Conservation (phyloP, 2,888 invertebrate species). For the Aphidoletes aphidimyza region DNA sequence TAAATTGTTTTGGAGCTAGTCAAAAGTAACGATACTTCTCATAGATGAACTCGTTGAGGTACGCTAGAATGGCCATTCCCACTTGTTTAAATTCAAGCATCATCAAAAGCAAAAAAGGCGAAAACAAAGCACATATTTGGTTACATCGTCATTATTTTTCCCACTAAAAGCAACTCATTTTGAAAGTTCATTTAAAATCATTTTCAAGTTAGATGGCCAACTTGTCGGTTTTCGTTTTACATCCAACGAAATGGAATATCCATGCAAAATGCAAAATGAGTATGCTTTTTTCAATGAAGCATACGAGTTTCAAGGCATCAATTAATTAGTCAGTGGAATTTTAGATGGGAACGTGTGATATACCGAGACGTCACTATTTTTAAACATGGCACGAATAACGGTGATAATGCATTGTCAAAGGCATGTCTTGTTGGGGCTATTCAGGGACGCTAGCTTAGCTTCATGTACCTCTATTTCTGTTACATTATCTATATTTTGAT, state of each 20-base stretch:
- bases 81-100: background rate
- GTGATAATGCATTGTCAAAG: background rate
- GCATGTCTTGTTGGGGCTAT: too few species aligned
- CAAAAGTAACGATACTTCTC: background rate
- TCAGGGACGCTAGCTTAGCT: too few species aligned
- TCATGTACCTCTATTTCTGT: too few species aligned
- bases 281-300: too few species aligned
- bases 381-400: too few species aligned
- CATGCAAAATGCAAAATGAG: too few species aligned
- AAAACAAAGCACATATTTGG: background rate
- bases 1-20: background rate
- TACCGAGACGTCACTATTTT: too few species aligned
- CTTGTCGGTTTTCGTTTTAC: background rate
- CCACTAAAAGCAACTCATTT: too few species aligned
- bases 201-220: background rate
- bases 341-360: background rate
- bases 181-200: background rate
- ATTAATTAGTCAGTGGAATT: slow-evolving; percentile 10
- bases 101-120: background rate
- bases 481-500: too few species aligned
- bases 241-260: background rate
- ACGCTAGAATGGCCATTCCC: too few species aligned
- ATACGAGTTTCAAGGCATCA: background rate
- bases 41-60: too few species aligned
- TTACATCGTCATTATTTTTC: slow-evolving; percentile 3